Percentiles rank a stretch among this genome's conserved stretches.
phyloP scores from a whole-genome alignment of 2,113 vertebrate genomes.

The Pelodiscus sinensis region DNA sequence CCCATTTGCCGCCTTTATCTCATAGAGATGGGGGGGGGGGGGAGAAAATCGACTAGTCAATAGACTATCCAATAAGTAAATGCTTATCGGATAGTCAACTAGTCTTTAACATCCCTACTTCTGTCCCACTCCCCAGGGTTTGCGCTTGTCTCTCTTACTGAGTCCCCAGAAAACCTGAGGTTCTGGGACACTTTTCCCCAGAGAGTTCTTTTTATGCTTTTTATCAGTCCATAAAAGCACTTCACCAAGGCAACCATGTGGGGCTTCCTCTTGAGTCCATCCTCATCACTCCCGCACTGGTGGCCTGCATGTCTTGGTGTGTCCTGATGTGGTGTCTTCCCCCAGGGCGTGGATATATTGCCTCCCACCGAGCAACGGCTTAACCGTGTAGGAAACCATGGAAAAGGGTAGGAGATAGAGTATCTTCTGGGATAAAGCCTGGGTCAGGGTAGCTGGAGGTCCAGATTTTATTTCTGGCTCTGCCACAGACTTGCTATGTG shows the following conservation, averaged over 20 bases:
- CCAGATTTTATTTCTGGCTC: not conserved
- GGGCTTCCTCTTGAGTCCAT: not conserved
- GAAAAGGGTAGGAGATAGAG: not conserved
- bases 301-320: not conserved
- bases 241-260: not conserved
- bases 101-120: too few relatives aligned
- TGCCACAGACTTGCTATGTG: not conserved
- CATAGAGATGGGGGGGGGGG: too few relatives aligned
- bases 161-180: not conserved
- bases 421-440: not conserved
- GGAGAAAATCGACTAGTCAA: too few relatives aligned
- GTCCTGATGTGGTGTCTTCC: not conserved
- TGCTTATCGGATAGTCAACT: too few relatives aligned
- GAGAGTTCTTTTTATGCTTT: not conserved
- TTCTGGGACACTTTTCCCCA: not conserved
- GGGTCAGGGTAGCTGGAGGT: not conserved
- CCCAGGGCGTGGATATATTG: not conserved
- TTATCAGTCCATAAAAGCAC: not conserved
- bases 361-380: not conserved
- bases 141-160: not conserved
- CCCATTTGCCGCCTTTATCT: too few relatives aligned
- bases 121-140: not conserved
- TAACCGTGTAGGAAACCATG: not conserved
- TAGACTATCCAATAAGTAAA: too few relatives aligned
- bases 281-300: not conserved